Percentiles rank a stretch among this genome's conserved stretches.
Conservation (phyloP, 2,888 invertebrate species). For the Rotaria sp. region DNA sequence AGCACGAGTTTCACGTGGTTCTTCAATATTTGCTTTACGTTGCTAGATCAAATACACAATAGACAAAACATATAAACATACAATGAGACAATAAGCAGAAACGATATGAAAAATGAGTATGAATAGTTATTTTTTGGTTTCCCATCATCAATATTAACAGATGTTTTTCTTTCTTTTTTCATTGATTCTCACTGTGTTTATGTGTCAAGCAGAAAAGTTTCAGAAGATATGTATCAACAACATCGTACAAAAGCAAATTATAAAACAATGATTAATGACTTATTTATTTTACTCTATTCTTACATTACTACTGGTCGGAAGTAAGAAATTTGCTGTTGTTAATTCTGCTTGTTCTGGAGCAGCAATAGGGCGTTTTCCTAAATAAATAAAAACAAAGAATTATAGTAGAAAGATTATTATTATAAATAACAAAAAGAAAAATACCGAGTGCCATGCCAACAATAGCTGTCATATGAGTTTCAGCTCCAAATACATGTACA, state of each 20-base stretch:
- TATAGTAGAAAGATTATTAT: neutral
- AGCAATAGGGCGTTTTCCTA: constrained; percentile 66
- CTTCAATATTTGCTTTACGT: neutral
- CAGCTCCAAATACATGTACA: constrained; percentile 87
- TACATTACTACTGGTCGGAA: constrained; percentile 65
- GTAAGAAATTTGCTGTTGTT: constrained; percentile 78
- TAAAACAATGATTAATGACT: neutral
- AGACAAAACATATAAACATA: neutral
- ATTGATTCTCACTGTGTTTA: neutral
- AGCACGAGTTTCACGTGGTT: neutral
- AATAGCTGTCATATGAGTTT: constrained; percentile 98
- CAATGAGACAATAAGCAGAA: neutral
- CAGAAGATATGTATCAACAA: neutral
- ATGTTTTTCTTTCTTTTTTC: neutral
- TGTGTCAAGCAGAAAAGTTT: neutral
- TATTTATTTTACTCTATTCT: neutral
- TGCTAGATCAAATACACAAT: neutral
- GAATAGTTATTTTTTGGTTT: neutral
- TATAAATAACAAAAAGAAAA: neutral
- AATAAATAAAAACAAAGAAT: neutral
- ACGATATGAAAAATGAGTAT: neutral
- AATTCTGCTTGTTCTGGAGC: constrained; percentile 63
- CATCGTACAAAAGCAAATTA: neutral
- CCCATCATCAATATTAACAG: neutral
- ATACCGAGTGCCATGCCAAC: constrained; percentile 79